Evolutionary conservation across 1,140 invertebrate species (phyloP), one percentile per base, ranked within the genome.

Genomic region (Druon quercuslanigerum): DNA sequence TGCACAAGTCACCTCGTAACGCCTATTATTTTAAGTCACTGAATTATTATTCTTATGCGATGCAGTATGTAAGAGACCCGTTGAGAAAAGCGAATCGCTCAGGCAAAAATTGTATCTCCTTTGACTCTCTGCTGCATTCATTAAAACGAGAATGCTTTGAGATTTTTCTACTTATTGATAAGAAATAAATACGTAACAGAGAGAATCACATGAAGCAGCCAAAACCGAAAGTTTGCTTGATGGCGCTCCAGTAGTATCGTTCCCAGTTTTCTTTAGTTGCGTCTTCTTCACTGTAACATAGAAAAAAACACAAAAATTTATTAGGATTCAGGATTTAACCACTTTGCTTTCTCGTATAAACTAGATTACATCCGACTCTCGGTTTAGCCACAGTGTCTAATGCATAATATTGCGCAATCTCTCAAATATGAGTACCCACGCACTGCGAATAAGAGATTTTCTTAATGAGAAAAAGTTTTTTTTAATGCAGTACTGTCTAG

Each of bases 201-300:
- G 76, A 84, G 71, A 81, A 93, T 94, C 93, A 94, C 91, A 96
- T 93, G 84, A 95, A 95, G 11, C 94, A 94, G 40, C 97, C 97
- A 89, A 97, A 99, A 51, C 97, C 97, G 91, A 99, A 98, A 1
- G 96, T 96, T 87, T 96, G 94, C 91, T 97, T 98, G 84, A 99
- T 98, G 78, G 96, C 94, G 82, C 97, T 94, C 94, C 97, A 99
- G 88, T 98, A 99, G 91, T 98, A 98, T 72, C 95, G 92, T 77
- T 95, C 93, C 98, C 98, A 99, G 85, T 98, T 98, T 79, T 95
- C 93, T 86, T 93, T 94, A 16, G 97, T 99, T 60, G 94, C 93
- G 33, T 97, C 96, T 74, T 94, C 93, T 85, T 98, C 97, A 20
- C 92, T 94, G 87, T 19, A 92, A 80, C 57, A 60, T n/a, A 20